Base-by-base conservation (phyloP, 2,888 invertebrate genomes). In the Imbricaverruca yamaguchii region DNA sequence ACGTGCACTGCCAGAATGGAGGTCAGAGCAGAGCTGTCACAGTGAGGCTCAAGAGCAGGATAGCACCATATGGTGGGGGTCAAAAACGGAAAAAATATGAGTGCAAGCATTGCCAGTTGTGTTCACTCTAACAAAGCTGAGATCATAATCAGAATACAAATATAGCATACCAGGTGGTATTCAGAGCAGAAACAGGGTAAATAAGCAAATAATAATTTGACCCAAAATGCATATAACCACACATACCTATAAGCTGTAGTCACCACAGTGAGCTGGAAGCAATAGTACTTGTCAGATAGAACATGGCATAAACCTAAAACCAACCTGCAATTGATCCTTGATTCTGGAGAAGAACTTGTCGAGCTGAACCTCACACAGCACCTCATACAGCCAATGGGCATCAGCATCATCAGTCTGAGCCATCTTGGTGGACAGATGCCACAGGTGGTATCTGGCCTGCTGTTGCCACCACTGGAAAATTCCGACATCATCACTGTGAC, bases 321-420 rank as follows among this genome's bases (percentile, higher is more conserved):
- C 82, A 87, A 94, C 93, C 89, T 96, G 96, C 69, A 97, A 90
- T 86, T 97, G 95, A 89, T 98, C 97, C 84, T 95, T 90, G 82
- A 98, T 93, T 83, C 94, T 91, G 81, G 93, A 91, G 86, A 94
- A 92, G 88, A 98, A 98, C 87, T 96, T 96, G 84, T 93, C 93
- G 82, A 98, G 89, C 88, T 98, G 96, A 80, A 96, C 95, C 88
- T 97, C 95, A 83, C 91, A 91, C 84, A 98, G 89, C 82, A 98
- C 89, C 85, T 95, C 94, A 86, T 92, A 92, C 82, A 98, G 89
- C 93, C 93, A 93, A 87, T 94, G 94, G n/a, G 80, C 53, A 59
- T 82, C 83, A n/a, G n/a, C n/a, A n/a, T n/a, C n/a, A n/a, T n/a
- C n/a, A n/a, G n/a, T n/a, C n/a, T n/a, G n/a, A n/a, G n/a, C n/a